Evolutionary conservation across 2,113 vertebrate species (phyloP), one percentile per base, ranked within the genome.

Genomic region (Oncorhynchus clarkii): DNA sequence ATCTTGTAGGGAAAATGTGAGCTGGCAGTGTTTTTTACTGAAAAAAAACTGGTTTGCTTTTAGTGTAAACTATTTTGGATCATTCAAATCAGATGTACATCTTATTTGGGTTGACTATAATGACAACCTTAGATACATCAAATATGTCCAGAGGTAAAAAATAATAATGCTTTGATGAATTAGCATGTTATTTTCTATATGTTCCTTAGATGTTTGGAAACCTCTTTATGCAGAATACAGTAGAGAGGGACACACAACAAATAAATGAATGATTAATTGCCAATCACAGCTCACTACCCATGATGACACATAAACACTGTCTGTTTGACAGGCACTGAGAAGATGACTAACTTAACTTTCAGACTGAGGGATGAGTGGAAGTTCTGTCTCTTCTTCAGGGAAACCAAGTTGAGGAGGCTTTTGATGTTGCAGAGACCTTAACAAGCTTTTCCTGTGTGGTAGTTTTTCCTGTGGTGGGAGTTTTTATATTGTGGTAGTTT

Each of bases 321-420:
- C 82, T 86, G 89, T 85, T 88, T 89, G 82, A 90, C 86, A 51
- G 82, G 89, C 87, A 51, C 82, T 82, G 90, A 82, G 88, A 90
- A 85, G 85, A 90, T 91, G 90, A 92, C 85, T 92, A 88, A 91
- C 78, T 83, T 82, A 88, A 88, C 86, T 90, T 85, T 91, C 84
- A 82, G 70, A 29, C 27, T 26, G n/a, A 75, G 59, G 29, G 62
- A 67, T 22, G 78, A 87, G 87, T 87, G 80, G 82, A 83, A 86
- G 39, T 85, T 87, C 84, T 78, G 80, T 84, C 78, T 82, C 45
- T 18, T 77, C 81, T 84, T 84, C 27, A 86, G 20, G 78, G 76
- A 84, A 86, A 85, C 83, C 60, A 72, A 71, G 76, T 67, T 62
- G 48, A 69, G 59, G 48, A 67, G 59, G 48, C 67, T 73, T 76